Percentiles rank a stretch among this genome's conserved stretches.
Evolutionary conservation across 2,797 vertebrate genomes (phyloP).

Genomic region (Microhierax caerulescens): DNA sequence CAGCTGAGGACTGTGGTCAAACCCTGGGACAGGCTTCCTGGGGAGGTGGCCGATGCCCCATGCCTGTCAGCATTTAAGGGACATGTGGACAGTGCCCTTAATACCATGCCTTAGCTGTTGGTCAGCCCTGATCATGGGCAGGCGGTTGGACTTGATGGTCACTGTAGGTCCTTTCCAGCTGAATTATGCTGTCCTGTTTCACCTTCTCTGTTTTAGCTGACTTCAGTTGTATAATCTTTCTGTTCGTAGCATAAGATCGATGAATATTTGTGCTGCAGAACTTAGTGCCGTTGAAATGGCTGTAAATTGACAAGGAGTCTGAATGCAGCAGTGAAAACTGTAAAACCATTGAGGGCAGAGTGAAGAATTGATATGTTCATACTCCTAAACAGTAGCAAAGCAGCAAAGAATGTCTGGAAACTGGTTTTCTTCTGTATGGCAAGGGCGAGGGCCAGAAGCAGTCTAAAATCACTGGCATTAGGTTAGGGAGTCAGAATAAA

Average conservation of each 20-base stretch:
- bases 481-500: neutral
- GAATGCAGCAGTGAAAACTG: neutral
- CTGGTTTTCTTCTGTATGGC: accelerated
- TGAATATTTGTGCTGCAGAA: neutral
- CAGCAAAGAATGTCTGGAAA: neutral
- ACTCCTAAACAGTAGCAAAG: neutral
- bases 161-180: neutral
- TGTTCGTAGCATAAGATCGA: neutral
- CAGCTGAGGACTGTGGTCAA: neutral
- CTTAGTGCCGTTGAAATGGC: neutral
- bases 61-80: too few species aligned
- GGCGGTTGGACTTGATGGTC: too few species aligned
- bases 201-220: neutral
- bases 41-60: accelerated
- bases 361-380: accelerated
- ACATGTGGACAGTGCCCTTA: too few species aligned
- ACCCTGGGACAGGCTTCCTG: neutral
- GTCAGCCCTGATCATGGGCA: neutral
- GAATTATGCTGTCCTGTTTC: neutral
- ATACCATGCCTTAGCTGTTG: neutral
- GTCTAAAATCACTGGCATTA: neutral
- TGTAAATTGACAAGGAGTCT: neutral
- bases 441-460: accelerated
- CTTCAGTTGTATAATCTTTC: neutral
- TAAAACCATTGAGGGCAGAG: neutral